A percentile compares a stretch with the other conserved stretches of the same genome.
phyloP scores from a whole-genome alignment of 2,888 invertebrate genomes.

The Lysandra bellargus region DNA sequence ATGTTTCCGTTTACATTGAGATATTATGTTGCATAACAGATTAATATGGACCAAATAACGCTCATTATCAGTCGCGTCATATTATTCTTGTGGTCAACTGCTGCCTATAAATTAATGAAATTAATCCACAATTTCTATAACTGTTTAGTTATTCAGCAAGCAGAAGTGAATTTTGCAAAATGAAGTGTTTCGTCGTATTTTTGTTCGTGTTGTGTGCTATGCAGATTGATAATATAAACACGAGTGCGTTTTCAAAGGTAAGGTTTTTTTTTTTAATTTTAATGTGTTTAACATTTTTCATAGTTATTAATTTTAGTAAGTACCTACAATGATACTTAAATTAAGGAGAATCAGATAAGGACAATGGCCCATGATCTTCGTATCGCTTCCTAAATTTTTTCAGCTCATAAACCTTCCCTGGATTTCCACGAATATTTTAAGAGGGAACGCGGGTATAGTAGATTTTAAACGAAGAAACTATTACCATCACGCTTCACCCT shows the following conservation, averaged over 20 bases:
- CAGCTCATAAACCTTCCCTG: too few species aligned
- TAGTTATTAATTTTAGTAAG: too few species aligned
- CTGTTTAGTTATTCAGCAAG: not conserved
- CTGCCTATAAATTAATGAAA: not conserved
- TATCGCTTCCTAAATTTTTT: too few species aligned
- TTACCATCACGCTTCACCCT: too few species aligned
- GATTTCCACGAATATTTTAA: too few species aligned
- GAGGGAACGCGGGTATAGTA: too few species aligned
- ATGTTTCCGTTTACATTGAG: not conserved
- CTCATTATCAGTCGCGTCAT: not conserved
- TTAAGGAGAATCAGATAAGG: too few species aligned
- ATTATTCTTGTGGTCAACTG: constrained; percentile 1
- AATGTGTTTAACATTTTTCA: too few species aligned
- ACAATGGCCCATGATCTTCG: too few species aligned
- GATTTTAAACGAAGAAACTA: too few species aligned
- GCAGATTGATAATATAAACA: constrained; percentile 9
- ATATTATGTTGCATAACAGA: not conserved
- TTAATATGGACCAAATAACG: not conserved
- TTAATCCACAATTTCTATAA: not conserved
- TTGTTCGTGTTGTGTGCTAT: not conserved
- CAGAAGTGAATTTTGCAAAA: not conserved
- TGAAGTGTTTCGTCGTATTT: not conserved
- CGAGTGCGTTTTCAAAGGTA: not conserved
- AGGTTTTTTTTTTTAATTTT: too few species aligned
- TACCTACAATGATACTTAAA: too few species aligned